Conservation (phyloP, 2,113 vertebrate species). For the Polypterus bichir region DNA sequence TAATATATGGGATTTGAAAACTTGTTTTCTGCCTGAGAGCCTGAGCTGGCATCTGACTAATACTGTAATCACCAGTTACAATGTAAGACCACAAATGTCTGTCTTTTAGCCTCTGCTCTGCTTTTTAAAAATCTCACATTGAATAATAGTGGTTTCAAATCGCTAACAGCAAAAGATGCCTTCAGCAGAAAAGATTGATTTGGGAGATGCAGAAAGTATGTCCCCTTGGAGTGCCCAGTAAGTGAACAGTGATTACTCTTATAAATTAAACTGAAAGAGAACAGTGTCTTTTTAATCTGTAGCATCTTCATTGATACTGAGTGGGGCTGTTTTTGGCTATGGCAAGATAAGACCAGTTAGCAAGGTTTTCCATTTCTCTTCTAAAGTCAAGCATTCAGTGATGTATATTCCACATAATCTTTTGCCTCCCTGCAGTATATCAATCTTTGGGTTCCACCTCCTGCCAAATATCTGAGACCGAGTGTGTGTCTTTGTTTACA, state of each 20-base stretch:
- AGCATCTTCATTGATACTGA: too few relatives aligned
- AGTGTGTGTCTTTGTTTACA: too few relatives aligned
- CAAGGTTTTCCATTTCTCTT: too few relatives aligned
- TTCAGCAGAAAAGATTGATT: slow-evolving; percentile 24
- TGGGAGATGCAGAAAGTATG: neutral
- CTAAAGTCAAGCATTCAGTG: too few relatives aligned
- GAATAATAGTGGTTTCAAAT: slow-evolving; percentile 15
- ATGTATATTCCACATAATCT: too few relatives aligned
- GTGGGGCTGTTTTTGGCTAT: too few relatives aligned
- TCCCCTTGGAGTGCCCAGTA: neutral
- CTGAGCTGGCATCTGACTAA: slow-evolving; percentile 11
- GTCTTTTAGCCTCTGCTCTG: neutral
- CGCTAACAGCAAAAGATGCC: slow-evolving; percentile 2
- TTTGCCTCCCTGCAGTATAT: too few relatives aligned
- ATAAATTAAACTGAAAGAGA: neutral
- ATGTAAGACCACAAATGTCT: slow-evolving; percentile 2
- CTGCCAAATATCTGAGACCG: too few relatives aligned
- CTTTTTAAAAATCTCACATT: slow-evolving; percentile 14
- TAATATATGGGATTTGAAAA: slow-evolving; percentile 1
- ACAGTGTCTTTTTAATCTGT: too few relatives aligned
- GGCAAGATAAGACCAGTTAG: too few relatives aligned
- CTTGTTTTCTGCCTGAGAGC: neutral
- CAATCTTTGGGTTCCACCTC: too few relatives aligned
- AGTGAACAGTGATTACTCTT: neutral
- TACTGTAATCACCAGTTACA: slow-evolving; percentile 8